Evolutionary conservation across 2,888 invertebrate genomes (phyloP).

Genomic region (Ectemnius cavifrons): DNA sequence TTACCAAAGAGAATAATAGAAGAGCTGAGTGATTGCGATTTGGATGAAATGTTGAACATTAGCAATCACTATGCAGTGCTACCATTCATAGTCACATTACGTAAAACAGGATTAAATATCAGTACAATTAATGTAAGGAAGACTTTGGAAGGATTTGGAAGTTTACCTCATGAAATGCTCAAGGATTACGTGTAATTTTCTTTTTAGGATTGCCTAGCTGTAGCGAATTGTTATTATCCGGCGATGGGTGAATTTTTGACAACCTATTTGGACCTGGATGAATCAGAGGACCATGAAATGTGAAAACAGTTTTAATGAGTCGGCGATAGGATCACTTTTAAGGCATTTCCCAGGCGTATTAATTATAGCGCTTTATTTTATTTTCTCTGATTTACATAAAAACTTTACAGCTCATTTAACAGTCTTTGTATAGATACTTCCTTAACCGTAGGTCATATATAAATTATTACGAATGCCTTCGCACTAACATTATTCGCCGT

Average conservation of each 20-base stretch:
- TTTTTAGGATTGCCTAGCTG: conserved; percentile 51
- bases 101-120: conserved; percentile 55
- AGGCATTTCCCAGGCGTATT: background rate
- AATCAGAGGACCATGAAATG: no score
- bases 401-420: conserved; percentile 66
- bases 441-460: conserved; percentile 40
- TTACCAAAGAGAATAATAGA: conserved; percentile 52
- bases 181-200: conserved; percentile 9
- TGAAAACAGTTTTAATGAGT: no score
- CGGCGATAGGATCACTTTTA: background rate
- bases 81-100: conserved; percentile 61
- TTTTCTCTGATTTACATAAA: conserved; percentile 66
- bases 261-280: background rate
- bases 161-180: conserved; percentile 3
- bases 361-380: conserved; percentile 49
- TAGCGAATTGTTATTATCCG: conserved; percentile 60
- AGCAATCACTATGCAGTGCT: conserved; percentile 68
- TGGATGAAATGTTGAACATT: conserved; percentile 63
- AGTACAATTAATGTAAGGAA: conserved; percentile 56
- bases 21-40: conserved; percentile 49
- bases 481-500: conserved; percentile 21
- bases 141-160: background rate
- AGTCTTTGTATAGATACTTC: conserved; percentile 65
- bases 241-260: conserved; percentile 54
- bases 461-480: conserved; percentile 37